These are phyloP conservation scores for Junonia oenone DNA, from an alignment of 2,888 invertebrate species.

Conservation along the genomic window DNA sequence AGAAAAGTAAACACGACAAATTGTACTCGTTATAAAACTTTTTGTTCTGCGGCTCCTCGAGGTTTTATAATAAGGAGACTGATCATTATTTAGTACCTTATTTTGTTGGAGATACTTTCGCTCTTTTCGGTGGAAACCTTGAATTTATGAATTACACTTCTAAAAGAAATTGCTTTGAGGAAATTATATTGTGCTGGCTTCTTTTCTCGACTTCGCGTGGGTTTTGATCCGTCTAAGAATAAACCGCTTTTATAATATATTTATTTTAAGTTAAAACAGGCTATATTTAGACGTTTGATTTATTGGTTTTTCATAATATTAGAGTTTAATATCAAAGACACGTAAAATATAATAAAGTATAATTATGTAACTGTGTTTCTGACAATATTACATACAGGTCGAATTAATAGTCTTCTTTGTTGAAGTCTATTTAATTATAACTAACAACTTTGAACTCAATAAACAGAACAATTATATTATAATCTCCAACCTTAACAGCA, in stretches of 20 bases:
- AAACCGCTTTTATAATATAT: not conserved
- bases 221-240: not conserved
- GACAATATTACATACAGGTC: no score
- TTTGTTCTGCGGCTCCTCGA: constrained; percentile 21
- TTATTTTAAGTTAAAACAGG: not conserved
- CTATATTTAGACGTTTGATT: no score
- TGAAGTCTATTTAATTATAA: no score
- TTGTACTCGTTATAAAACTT: constrained; percentile 36
- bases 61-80: constrained; percentile 16
- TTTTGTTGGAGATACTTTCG: constrained; percentile 4
- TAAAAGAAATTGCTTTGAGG: no score
- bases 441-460: no score
- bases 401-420: no score
- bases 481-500: no score
- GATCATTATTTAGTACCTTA: constrained; percentile 19
- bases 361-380: no score
- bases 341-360: no score
- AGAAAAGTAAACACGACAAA: constrained; percentile 38
- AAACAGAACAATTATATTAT: no score
- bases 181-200: not conserved
- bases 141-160: not conserved
- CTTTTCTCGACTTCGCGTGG: not conserved
- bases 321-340: no score
- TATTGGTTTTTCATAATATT: no score
- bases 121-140: constrained; percentile 1